Conservation (phyloP, 2,888 invertebrate genomes). For the Ormyrus rosae region DNA sequence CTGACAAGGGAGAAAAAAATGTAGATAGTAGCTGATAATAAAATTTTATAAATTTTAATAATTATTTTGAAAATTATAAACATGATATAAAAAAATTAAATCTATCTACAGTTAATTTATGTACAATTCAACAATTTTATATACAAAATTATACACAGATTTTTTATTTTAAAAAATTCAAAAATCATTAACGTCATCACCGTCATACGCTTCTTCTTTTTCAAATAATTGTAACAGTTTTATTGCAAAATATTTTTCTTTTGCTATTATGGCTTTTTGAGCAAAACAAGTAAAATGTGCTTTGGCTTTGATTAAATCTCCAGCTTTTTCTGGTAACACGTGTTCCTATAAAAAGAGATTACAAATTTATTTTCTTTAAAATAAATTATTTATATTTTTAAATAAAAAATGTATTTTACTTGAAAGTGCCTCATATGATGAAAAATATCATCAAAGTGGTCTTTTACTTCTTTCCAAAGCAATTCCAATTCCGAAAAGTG, state of each 20-base stretch:
- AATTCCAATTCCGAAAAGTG: slow-evolving; percentile 66
- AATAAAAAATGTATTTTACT: slow-evolving; percentile 59
- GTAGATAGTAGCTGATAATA: slow-evolving; percentile 18
- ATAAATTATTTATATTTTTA: neutral
- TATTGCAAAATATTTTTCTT: slow-evolving; percentile 66
- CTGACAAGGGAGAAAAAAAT: neutral
- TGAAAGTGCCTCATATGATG: slow-evolving; percentile 70
- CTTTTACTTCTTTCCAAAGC: slow-evolving; percentile 68
- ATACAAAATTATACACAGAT: slow-evolving; percentile 23
- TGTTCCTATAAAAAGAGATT: slow-evolving; percentile 65
- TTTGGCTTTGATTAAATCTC: slow-evolving; percentile 69
- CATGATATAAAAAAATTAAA: slow-evolving; percentile 42
- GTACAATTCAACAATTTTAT: slow-evolving; percentile 50
- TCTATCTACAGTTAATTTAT: slow-evolving; percentile 38
- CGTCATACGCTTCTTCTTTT: slow-evolving; percentile 52
- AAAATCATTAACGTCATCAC: slow-evolving; percentile 18
- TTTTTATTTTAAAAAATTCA: slow-evolving; percentile 36
- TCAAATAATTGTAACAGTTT: slow-evolving; percentile 67
- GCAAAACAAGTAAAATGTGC: slow-evolving; percentile 64
- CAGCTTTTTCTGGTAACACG: slow-evolving; percentile 71
- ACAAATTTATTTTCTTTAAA: neutral
- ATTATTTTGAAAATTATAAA: slow-evolving; percentile 33
- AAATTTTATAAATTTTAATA: slow-evolving; percentile 6
- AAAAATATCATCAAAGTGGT: slow-evolving; percentile 68
- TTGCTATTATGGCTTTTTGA: slow-evolving; percentile 62